These are phyloP conservation scores for Seriola dumerili DNA, from an alignment of 2,113 vertebrate species.

Conservation along the genomic window DNA sequence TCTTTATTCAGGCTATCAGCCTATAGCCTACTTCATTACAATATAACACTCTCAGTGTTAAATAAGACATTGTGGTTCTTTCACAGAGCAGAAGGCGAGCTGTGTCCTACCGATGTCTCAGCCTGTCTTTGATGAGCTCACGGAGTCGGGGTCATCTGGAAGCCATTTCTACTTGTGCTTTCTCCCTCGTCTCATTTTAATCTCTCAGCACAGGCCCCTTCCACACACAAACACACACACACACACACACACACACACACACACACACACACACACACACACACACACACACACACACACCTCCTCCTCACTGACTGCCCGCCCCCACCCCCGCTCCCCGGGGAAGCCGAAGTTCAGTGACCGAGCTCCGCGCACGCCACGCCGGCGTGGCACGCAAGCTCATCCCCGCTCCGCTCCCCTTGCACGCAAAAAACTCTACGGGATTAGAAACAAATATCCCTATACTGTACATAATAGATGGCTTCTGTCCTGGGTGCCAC, in stretches of 20 bases:
- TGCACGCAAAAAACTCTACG: constrained; percentile 71
- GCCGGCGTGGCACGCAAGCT: constrained; percentile 84
- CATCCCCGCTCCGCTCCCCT: constrained; percentile 66
- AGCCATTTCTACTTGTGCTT: constrained; percentile 84
- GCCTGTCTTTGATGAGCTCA: constrained; percentile 73
- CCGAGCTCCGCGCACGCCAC: constrained; percentile 80
- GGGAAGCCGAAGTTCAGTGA: constrained; percentile 82
- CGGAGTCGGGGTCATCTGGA: constrained; percentile 85
- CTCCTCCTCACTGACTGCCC: constrained; percentile 36
- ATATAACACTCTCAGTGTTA: not conserved
- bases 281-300: not conserved
- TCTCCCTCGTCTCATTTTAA: constrained; percentile 85
- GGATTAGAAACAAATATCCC: constrained; percentile 71
- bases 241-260: not conserved
- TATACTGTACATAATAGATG: constrained; percentile 72
- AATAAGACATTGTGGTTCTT: not conserved
- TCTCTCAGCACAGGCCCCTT: constrained; percentile 73
- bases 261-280: not conserved
- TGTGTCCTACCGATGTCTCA: constrained; percentile 55
- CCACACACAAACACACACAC: constrained; percentile 19
- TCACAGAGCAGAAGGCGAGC: constrained; percentile 40
- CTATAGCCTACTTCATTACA: too few species aligned
- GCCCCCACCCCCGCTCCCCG: constrained; percentile 70
- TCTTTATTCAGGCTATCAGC: not conserved
- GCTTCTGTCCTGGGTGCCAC: constrained; percentile 63